These are phyloP conservation scores for Odontocolon sp. DNA, from an alignment of 2,888 invertebrate genomes.

Conservation along the genomic window DNA sequence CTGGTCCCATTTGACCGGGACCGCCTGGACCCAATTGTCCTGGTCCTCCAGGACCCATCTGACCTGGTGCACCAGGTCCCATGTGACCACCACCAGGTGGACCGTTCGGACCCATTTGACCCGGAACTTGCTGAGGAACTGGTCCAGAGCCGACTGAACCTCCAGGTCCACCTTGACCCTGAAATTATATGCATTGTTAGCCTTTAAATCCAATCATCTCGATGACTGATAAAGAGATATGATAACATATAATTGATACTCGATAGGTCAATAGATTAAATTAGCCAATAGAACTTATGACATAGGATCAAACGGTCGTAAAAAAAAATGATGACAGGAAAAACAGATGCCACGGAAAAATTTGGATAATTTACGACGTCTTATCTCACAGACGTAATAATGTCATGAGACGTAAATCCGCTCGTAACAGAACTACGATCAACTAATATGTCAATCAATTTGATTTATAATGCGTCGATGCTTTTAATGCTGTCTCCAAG, in stretches of 20 bases:
- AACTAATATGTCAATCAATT: neutral
- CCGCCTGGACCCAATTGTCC: constrained; percentile 70
- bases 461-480: constrained; percentile 23
- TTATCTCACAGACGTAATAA: constrained; percentile 33
- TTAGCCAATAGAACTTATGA: neutral
- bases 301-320: constrained; percentile 17
- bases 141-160: constrained; percentile 71
- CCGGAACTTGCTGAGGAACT: constrained; percentile 72
- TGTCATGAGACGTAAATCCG: neutral
- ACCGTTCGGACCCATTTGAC: constrained; percentile 72
- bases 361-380: constrained; percentile 29
- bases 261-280: constrained; percentile 9
- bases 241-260: too few species aligned
- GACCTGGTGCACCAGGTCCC: constrained; percentile 63
- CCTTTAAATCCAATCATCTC: neutral
- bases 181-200: constrained; percentile 36
- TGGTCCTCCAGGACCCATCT: constrained; percentile 59
- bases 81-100: constrained; percentile 71
- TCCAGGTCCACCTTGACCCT: constrained; percentile 73
- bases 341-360: neutral
- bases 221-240: constrained; percentile 19
- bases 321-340: neutral
- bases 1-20: constrained; percentile 74
- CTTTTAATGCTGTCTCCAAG: constrained; percentile 6
- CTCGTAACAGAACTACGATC: neutral